Conservation (phyloP, 2,888 invertebrate species). For the Autographa gamma region DNA sequence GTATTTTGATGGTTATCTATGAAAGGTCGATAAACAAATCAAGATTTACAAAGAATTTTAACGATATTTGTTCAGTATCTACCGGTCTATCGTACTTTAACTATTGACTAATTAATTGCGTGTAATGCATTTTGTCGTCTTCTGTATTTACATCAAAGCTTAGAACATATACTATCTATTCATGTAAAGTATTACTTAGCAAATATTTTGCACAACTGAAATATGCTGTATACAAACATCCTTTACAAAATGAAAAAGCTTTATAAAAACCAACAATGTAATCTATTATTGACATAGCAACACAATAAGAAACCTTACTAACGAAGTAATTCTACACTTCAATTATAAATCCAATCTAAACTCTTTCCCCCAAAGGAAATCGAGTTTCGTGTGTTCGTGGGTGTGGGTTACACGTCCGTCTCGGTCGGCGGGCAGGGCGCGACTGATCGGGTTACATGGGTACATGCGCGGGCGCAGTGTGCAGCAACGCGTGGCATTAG, state of each 20-base stretch:
- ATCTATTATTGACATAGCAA: neutral
- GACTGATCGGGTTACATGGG: constrained; percentile 75
- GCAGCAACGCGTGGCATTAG: constrained; percentile 18
- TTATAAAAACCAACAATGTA: neutral
- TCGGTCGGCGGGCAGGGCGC: constrained; percentile 70
- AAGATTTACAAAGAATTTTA: neutral
- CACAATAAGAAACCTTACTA: constrained; percentile 25
- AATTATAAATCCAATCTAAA: constrained; percentile 50
- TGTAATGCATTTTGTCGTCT: too few species aligned
- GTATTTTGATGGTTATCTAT: neutral
- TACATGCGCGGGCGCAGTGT: constrained; percentile 56
- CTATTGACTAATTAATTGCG: too few species aligned
- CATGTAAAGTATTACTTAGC: too few species aligned
- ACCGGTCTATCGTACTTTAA: too few species aligned
- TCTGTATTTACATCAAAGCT: too few species aligned
- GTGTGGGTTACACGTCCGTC: constrained; percentile 77
- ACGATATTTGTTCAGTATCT: too few species aligned
- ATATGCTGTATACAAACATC: neutral
- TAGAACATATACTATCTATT: too few species aligned
- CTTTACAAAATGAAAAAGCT: neutral
- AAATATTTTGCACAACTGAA: too few species aligned
- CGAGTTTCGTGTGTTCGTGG: constrained; percentile 69
- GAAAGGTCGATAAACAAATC: neutral
- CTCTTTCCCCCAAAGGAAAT: constrained; percentile 74
- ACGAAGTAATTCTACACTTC: constrained; percentile 44